Percentiles rank a stretch among this genome's conserved stretches.
phyloP scores from a whole-genome alignment of 2,888 invertebrate genomes.

The Drosophila meridionalis region DNA sequence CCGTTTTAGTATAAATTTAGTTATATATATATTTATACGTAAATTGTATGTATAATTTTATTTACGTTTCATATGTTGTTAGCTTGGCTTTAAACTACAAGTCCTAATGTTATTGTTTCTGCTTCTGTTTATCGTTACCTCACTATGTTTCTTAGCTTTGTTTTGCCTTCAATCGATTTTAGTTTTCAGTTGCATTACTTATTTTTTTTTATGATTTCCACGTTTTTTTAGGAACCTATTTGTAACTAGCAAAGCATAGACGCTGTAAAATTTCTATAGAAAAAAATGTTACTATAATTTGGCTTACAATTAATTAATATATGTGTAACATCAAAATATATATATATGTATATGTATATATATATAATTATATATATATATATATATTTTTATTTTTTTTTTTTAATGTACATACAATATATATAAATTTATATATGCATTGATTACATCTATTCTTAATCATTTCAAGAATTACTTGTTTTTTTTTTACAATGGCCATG shows the following conservation, averaged over 20 bases:
- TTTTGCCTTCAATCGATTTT: constrained; percentile 22
- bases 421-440: constrained; percentile 25
- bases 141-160: constrained; percentile 27
- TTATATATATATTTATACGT: constrained; percentile 38
- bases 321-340: constrained; percentile 73
- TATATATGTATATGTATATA: constrained; percentile 50
- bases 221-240: constrained; percentile 73
- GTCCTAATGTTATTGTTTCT: constrained; percentile 64
- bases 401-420: not conserved
- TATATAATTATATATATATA: constrained; percentile 53
- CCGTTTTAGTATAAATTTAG: constrained; percentile 46
- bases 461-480: constrained; percentile 13
- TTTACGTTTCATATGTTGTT: constrained; percentile 59
- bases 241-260: constrained; percentile 72
- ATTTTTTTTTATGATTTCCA: constrained; percentile 34
- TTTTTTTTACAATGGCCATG: constrained; percentile 35
- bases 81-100: constrained; percentile 75
- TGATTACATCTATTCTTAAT: constrained; percentile 26
- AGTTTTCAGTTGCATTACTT: constrained; percentile 10
- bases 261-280: constrained; percentile 67
- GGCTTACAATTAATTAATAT: constrained; percentile 76
- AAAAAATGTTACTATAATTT: constrained; percentile 70
- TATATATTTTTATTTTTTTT: constrained; percentile 43
- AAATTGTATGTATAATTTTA: constrained; percentile 46
- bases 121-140: constrained; percentile 49